phyloP scores from a whole-genome alignment of 2,888 invertebrate species.

The Crepidodera aurea region DNA sequence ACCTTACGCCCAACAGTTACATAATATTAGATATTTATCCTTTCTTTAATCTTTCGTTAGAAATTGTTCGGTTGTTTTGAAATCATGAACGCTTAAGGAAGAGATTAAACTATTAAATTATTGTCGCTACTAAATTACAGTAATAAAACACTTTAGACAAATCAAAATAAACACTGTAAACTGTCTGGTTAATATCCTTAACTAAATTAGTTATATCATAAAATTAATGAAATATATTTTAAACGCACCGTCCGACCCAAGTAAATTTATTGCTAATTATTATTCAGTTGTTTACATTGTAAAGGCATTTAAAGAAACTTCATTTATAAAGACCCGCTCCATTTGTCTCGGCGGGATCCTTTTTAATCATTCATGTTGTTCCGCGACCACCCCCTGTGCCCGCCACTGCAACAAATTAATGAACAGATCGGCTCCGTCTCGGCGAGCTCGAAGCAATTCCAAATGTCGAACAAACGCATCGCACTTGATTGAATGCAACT shows the following conservation, averaged over 20 bases:
- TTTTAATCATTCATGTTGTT: slow-evolving; percentile 51
- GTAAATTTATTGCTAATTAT: slow-evolving; percentile 1
- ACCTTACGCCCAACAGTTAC: no score
- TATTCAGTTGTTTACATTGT: slow-evolving; percentile 4
- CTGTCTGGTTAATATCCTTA: no score
- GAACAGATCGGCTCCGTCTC: slow-evolving; percentile 45
- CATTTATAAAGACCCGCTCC: slow-evolving; percentile 43
- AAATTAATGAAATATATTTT: no score
- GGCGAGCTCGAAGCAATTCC: slow-evolving; percentile 43
- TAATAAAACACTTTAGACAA: no score
- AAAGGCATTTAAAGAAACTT: slow-evolving; percentile 4
- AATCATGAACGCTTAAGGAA: no score
- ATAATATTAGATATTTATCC: no score
- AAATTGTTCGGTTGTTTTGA: no score
- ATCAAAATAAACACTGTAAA: no score
- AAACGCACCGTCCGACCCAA: slow-evolving; percentile 1
- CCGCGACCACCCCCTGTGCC: slow-evolving; percentile 23
- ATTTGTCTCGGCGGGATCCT: slow-evolving; percentile 43
- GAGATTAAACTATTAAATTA: no score
- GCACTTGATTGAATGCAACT: slow-evolving; percentile 41
- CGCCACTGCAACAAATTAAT: slow-evolving; percentile 47
- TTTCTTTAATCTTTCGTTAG: no score
- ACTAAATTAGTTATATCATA: no score
- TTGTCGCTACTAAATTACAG: no score
- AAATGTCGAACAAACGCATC: slow-evolving; percentile 43